Evolutionary conservation across 1,140 invertebrate species (phyloP).

Genomic region (Hydropsyche tenuis): DNA sequence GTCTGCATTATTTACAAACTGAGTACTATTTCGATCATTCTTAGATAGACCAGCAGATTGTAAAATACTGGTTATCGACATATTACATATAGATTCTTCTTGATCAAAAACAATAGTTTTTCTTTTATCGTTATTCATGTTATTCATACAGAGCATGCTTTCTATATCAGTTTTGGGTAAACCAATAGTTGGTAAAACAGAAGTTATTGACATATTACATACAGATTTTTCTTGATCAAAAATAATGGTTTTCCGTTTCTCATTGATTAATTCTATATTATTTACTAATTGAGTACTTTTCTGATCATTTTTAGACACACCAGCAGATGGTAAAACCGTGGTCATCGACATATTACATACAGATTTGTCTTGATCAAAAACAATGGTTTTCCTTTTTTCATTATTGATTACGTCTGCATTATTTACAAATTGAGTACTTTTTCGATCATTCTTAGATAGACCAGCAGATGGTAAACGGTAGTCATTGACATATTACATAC

Average conservation of each 20-base stretch:
- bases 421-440: too few relatives aligned
- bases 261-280: background rate
- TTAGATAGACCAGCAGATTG: background rate
- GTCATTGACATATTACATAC: slow-evolving; percentile 39
- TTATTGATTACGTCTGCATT: too few relatives aligned
- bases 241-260: slow-evolving; percentile 22
- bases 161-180: slow-evolving; percentile 7
- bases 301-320: background rate
- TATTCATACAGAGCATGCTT: background rate
- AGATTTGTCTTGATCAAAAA: slow-evolving; percentile 5
- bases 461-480: background rate
- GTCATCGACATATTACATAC: slow-evolving; percentile 33
- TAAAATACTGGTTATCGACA: slow-evolving; percentile 33
- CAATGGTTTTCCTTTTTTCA: slow-evolving; percentile 29
- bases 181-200: background rate
- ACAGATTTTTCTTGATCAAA: slow-evolving; percentile 1
- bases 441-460: background rate
- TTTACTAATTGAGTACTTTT: background rate
- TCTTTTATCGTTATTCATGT: background rate
- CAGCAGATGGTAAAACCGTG: background rate
- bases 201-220: slow-evolving; percentile 36
- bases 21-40: background rate
- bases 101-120: slow-evolving; percentile 30
- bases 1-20: background rate
- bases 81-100: slow-evolving; percentile 9